Percentiles rank a stretch among this genome's conserved stretches.
Conservation (phyloP, 2,888 invertebrate genomes). For the Dasypogon diadema region DNA sequence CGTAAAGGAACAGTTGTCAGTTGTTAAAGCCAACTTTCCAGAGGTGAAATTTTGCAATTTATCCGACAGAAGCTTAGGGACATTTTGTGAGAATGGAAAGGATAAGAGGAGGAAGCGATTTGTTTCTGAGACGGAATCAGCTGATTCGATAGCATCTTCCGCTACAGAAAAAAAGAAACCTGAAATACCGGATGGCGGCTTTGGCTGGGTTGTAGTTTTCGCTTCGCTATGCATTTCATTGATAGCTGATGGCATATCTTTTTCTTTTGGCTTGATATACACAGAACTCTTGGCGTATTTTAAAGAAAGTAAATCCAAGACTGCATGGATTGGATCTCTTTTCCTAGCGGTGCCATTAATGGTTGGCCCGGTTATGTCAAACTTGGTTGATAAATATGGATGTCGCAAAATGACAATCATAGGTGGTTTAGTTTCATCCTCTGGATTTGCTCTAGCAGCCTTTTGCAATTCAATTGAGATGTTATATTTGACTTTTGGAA, state of each 20-base stretch:
- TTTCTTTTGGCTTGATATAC: slow-evolving; percentile 91
- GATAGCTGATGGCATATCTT: slow-evolving; percentile 93
- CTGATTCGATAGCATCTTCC: slow-evolving; percentile 65
- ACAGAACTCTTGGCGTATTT: slow-evolving; percentile 86
- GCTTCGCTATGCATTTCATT: slow-evolving; percentile 88
- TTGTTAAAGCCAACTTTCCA: slow-evolving; percentile 59
- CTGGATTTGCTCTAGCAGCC: slow-evolving; percentile 83
- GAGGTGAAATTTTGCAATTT: slow-evolving; percentile 68
- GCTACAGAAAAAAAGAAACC: slow-evolving; percentile 64
- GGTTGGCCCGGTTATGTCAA: slow-evolving; percentile 86
- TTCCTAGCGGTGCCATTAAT: slow-evolving; percentile 91
- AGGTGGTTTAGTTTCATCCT: slow-evolving; percentile 78
- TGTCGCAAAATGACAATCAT: slow-evolving; percentile 81
- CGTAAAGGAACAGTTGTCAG: slow-evolving; percentile 63
- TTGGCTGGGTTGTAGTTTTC: slow-evolving; percentile 76
- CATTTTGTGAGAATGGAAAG: slow-evolving; percentile 27
- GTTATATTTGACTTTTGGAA: slow-evolving; percentile 87
- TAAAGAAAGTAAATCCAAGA: slow-evolving; percentile 83
- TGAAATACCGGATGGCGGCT: slow-evolving; percentile 68
- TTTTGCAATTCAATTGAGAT: slow-evolving; percentile 79
- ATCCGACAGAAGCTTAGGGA: slow-evolving; percentile 57
- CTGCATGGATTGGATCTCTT: slow-evolving; percentile 90
- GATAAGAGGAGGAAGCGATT: slow-evolving; percentile 64
- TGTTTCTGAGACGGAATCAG: slow-evolving; percentile 63
- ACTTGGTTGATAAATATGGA: slow-evolving; percentile 88